Percentiles rank a stretch among this genome's conserved stretches.
Evolutionary conservation across 2,888 invertebrate species (phyloP).

Genomic region (Hylaea fasciaria): DNA sequence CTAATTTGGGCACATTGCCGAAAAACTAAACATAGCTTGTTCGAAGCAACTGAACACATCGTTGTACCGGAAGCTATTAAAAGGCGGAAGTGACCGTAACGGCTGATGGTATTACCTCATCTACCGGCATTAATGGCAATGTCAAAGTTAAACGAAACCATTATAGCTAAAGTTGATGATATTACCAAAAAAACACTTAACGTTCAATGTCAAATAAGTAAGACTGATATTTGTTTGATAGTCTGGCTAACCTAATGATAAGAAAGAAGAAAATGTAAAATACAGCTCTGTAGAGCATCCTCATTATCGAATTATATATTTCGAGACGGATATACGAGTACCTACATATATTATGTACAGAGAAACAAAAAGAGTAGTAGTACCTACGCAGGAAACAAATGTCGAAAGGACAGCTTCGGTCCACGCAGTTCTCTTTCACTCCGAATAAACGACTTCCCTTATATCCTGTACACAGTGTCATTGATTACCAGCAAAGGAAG

Average conservation of each 20-base stretch:
- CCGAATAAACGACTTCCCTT: conserved; percentile 18
- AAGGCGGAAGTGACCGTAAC: conserved; percentile 68
- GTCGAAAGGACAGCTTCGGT: neutral
- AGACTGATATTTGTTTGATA: too few species aligned
- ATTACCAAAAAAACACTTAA: conserved; percentile 11
- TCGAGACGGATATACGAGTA: too few species aligned
- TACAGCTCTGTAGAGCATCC: too few species aligned
- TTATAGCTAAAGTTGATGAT: conserved; percentile 24
- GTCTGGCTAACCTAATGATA: too few species aligned
- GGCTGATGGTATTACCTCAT: conserved; percentile 64
- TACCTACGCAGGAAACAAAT: conserved; percentile 2
- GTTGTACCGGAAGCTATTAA: conserved; percentile 66
- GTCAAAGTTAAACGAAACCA: conserved; percentile 58
- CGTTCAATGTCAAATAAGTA: neutral
- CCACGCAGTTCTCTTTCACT: conserved; percentile 1
- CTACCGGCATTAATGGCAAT: conserved; percentile 60
- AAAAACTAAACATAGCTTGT: conserved; percentile 35
- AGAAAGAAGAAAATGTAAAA: too few species aligned
- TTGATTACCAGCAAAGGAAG: conserved; percentile 16
- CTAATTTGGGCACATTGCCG: conserved; percentile 19
- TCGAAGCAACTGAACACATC: conserved; percentile 40
- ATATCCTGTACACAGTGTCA: conserved; percentile 3
- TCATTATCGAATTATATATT: too few species aligned
- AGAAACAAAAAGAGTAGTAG: too few species aligned
- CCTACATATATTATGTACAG: too few species aligned